Evolutionary conservation across 2,888 invertebrate species (phyloP).

Genomic region (Lutraria lutraria): DNA sequence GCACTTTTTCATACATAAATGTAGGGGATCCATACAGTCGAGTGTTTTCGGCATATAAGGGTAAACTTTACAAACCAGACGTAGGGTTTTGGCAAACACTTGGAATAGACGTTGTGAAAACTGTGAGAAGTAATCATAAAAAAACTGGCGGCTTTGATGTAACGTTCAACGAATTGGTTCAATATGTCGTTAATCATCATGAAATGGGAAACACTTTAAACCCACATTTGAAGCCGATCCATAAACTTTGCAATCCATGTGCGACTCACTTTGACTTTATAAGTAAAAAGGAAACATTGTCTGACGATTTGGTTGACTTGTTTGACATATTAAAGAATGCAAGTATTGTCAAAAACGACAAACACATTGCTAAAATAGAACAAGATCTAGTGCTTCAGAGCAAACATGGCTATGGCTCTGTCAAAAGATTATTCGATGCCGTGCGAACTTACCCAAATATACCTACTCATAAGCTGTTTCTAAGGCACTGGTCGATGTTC

Average conservation of each 20-base stretch:
- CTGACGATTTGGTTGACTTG: not conserved
- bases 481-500: not conserved
- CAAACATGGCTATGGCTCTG: not conserved
- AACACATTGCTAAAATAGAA: not conserved
- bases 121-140: not conserved
- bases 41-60: not conserved
- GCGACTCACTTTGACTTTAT: not conserved
- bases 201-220: not conserved
- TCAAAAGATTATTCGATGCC: not conserved
- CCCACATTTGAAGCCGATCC: not conserved
- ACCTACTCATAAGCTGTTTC: not conserved
- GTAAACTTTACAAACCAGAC: not conserved
- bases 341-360: not conserved
- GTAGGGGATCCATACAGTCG: not conserved
- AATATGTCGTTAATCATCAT: not conserved
- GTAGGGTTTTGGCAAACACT: not conserved
- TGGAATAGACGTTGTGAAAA: not conserved
- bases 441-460: not conserved
- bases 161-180: not conserved
- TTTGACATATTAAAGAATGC: not conserved
- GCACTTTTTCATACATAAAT: not conserved
- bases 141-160: not conserved
- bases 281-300: not conserved
- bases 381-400: not conserved
- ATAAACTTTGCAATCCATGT: not conserved